Base-by-base conservation (phyloP, 1,140 invertebrate genomes). In the Oedothorax gibbosus region DNA sequence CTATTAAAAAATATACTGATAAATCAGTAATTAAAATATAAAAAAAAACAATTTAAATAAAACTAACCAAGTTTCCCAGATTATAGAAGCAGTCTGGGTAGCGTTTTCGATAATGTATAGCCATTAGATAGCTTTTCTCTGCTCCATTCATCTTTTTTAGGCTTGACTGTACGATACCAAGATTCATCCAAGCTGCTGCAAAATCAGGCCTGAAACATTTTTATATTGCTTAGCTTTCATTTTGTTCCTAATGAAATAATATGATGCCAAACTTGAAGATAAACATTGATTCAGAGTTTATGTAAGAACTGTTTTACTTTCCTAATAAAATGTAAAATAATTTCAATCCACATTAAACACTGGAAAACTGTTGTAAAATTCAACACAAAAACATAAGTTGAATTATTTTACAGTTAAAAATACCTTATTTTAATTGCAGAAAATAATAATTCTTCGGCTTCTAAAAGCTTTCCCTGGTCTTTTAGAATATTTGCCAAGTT, bases 121-220 rank as follows among this genome's bases (percentile, higher is more conserved):
- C 88, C 72, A 91, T 94, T 87, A 93, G 91, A 88, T 98, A 99
- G 88, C 96, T 95, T 15, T 89, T 88, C 88, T 97, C 92, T 3
- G 97, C 94, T 88, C 95, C 93, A 18, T 92, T 88, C 85, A 93
- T 93, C 87, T 94, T 93, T 85, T 94, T 94, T 64, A 94, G 90
- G 15, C 93, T 92, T 5, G 96, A 94, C 85, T 97, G 92, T 66
- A 98, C 94, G 87, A 98, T 98, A 14, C 97, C 97, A 21, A 99
- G 91, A 91, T 99, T 99, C 97, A 99, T 99, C 97, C 97, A 99
- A 4, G 97, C 97, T 15, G 96, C 95, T 8, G 97, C 94, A 93
- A 99, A 99, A 88, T 96, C 94, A 73, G 93, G 91, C 87, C 96
- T 96, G 88, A 7, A 65, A 82, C 4, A 60, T 5, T 60, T 11